Evolutionary conservation across 2,113 vertebrate genomes (phyloP), one percentile per base, ranked within the genome.

Genomic region (Carassius carassius): DNA sequence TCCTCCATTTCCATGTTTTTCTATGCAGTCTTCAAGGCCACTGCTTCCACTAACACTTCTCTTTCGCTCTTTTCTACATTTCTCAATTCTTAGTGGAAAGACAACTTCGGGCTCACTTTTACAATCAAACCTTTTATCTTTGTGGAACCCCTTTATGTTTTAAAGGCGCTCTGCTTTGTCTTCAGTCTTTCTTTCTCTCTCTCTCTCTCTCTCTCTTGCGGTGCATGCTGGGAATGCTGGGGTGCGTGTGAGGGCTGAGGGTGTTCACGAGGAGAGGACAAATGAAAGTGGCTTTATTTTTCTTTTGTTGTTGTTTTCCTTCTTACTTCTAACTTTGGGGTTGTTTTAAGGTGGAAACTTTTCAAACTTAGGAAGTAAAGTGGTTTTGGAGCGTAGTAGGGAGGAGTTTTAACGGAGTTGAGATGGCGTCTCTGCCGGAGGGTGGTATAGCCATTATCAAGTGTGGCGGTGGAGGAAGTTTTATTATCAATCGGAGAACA

Each of bases 61-160:
- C 35, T 74, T 32, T 78, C 32, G 25, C 44, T n/a, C 29, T 69
- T 79, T 23, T 79, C 35, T 82, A 32, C 49, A 25, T 62, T 35
- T 44, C 54, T 63, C 54, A 19, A 85, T 81, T 77, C 74, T 82
- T 23, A 69, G 41, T 49, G 32, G 54, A 84, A 41, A n/a, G 62
- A n/a, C n/a, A n/a, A n/a, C n/a, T 84, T 86, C 58, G 62, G 69
- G 29, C 78, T 81, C n/a, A 62, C 25, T 56, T 78, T 47, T 70
- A 21, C 80, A 86, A 84, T 44, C 80, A 74, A 67, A 44, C 8
- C 16, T 74, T 58, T 63, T 41, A 72, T n/a, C n/a, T n/a, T n/a
- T n/a, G n/a, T n/a, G n/a, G n/a, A n/a, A n/a, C n/a, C n/a, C n/a
- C n/a, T n/a, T n/a, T n/a, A 25, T 76, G 2, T 37, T 73, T 74